A percentile compares a stretch with the other conserved stretches of the same genome.
These are phyloP conservation scores for Caenorhabditis japonica DNA, from an alignment of 2,888 invertebrate genomes.

Conservation along the genomic window DNA sequence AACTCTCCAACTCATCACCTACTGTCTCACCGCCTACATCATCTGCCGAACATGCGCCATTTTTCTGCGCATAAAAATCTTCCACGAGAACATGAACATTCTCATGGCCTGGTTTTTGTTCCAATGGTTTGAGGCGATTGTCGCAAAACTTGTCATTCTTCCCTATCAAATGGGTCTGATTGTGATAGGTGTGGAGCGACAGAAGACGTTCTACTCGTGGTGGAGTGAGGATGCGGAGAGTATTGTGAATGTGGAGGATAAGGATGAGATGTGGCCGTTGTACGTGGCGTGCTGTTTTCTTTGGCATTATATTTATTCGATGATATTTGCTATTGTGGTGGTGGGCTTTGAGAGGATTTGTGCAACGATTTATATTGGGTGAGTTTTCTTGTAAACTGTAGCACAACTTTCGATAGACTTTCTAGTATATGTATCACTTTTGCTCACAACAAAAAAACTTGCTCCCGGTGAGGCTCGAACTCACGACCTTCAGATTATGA, in stretches of 20 bases:
- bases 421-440: slow-evolving; percentile 1
- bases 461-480: slow-evolving; percentile 87
- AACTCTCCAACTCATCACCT: slow-evolving; percentile 1
- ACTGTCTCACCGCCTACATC: slow-evolving; percentile 10
- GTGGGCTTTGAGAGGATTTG: slow-evolving; percentile 18
- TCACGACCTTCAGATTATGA: slow-evolving; percentile 94
- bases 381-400: no score
- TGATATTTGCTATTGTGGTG: slow-evolving; percentile 16
- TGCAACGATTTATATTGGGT: slow-evolving; percentile 25
- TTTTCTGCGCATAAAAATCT: slow-evolving; percentile 13
- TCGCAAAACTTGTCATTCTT: slow-evolving; percentile 16
- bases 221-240: slow-evolving; percentile 6
- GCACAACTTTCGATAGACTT: no score
- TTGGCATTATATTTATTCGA: slow-evolving; percentile 36
- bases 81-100: slow-evolving; percentile 38
- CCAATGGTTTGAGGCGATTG: slow-evolving; percentile 29
- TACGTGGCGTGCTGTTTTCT: slow-evolving; percentile 11
- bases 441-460: slow-evolving; percentile 47
- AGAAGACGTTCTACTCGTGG: slow-evolving; percentile 14
- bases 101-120: slow-evolving; percentile 32
- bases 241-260: neutral
- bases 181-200: neutral
- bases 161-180: slow-evolving; percentile 28
- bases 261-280: neutral
- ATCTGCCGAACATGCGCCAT: slow-evolving; percentile 15